Percentiles rank a stretch among this genome's conserved stretches.
Evolutionary conservation across 2,113 vertebrate species (phyloP).

Genomic region (Sorex fumeus): DNA sequence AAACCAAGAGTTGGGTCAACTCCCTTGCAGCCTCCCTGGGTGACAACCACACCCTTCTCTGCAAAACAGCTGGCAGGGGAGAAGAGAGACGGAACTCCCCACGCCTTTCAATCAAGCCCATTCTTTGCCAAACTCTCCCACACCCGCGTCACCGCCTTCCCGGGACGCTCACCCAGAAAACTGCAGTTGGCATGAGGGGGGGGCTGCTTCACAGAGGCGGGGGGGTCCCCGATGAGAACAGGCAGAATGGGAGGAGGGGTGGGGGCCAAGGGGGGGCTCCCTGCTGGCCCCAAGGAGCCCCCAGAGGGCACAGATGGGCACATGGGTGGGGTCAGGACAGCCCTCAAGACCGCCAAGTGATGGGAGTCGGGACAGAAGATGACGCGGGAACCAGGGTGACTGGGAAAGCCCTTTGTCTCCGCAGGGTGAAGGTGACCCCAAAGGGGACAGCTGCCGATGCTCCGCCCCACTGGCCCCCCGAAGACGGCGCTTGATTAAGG

Average conservation of each 20-base stretch:
- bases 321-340: not conserved
- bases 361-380: no score
- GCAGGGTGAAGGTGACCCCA: slow-evolving; percentile 64
- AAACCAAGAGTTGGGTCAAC: slow-evolving; percentile 33
- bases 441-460: slow-evolving; percentile 75
- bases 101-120: slow-evolving; percentile 60
- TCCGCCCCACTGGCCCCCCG: slow-evolving; percentile 58
- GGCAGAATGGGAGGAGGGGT: not conserved
- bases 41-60: not conserved
- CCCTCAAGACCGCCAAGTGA: not conserved
- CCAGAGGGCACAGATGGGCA: not conserved
- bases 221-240: not conserved
- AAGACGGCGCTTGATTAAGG: slow-evolving; percentile 72
- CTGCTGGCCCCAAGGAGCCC: not conserved
- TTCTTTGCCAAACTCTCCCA: slow-evolving; percentile 43
- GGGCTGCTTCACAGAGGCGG: not conserved
- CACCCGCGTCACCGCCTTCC: not conserved
- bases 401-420: slow-evolving; percentile 25
- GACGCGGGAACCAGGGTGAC: not conserved
- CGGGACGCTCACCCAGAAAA: slow-evolving; percentile 8
- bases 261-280: not conserved
- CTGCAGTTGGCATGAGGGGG: not conserved
- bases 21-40: not conserved
- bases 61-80: not conserved
- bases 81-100: not conserved